Evolutionary conservation across 2,888 invertebrate species (phyloP), one percentile per base, ranked within the genome.

Genomic region (Parnassius glacialis): DNA sequence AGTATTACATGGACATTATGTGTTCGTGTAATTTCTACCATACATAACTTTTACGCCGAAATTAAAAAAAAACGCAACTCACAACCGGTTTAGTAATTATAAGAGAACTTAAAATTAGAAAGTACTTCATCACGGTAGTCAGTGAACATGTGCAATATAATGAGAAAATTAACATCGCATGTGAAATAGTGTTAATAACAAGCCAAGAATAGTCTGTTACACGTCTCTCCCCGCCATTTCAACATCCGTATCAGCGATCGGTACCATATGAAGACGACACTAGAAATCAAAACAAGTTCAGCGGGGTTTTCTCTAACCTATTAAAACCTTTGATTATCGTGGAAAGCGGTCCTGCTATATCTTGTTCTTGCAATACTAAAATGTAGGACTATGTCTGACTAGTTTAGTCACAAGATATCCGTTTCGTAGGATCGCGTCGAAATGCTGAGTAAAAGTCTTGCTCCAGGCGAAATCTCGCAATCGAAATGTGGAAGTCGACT

Each of bases 401-500:
- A 79, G 89, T 85, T 87, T 80, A 34, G 7, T 34, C 7, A 7
- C 7, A 69, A 71, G 67, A 80, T 85, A 80, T 83, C 86, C 88
- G 83, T 79, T 82, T 75, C 70, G 75, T 64, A 65, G 78, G 76
- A 80, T 43, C 12, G 81, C 78, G 79, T 76, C 75, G 74, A 69
- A 48, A 48, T 84, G 85, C 87, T 84, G 86, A 88, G 62, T 58
- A 62, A 58, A 61, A 88, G 87, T 86, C 78, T 78, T 66, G 84
- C 86, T 86, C 81, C 82, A 81, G 87, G 88, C 87, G 74, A 72
- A 77, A 73, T 83, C 81, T 81, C 77, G 76, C 77, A 74, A 76
- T 80, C 84, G 79, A 85, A 87, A 87, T 85, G 83, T 87, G 81
- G 86, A 86, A 82, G 87, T 86, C 77, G 87, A 83, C 70, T 74